These are phyloP conservation scores for Hydrocynus forskahlii DNA, from an alignment of 2,797 vertebrate genomes.

Conservation along the genomic window DNA sequence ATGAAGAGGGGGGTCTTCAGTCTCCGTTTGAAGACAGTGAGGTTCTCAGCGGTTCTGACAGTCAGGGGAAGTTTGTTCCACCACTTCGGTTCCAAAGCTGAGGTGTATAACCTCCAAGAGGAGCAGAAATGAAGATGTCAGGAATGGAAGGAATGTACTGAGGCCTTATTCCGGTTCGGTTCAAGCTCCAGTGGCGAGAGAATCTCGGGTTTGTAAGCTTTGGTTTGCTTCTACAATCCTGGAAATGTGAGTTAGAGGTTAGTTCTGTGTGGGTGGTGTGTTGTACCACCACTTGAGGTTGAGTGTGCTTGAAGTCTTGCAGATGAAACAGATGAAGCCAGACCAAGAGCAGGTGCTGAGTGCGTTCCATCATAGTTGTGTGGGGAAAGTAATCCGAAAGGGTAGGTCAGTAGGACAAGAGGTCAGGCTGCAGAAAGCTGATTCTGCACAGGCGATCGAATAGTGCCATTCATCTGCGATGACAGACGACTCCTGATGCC, in stretches of 20 bases:
- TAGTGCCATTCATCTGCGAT: neutral
- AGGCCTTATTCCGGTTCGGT: neutral
- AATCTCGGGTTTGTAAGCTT: neutral
- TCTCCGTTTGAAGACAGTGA: no score
- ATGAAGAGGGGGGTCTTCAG: no score
- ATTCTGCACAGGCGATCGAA: neutral
- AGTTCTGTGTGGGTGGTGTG: neutral
- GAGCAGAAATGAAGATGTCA: no score
- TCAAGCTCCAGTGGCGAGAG: neutral
- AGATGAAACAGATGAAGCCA: neutral
- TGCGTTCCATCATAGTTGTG: neutral
- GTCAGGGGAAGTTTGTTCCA: no score
- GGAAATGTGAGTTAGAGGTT: neutral
- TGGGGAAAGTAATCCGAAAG: neutral
- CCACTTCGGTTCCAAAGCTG: no score
- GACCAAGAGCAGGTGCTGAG: neutral
- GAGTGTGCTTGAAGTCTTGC: neutral
- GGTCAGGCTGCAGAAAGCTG: conserved; percentile 5
- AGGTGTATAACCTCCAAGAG: no score
- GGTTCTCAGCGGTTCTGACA: no score
- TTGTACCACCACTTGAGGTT: neutral
- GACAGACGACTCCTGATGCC: neutral
- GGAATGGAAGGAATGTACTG: neutral
- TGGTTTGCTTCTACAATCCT: neutral
- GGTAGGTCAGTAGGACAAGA: conserved; percentile 1